Conservation (phyloP, 2,113 vertebrate species). For the Carassius gibelio region DNA sequence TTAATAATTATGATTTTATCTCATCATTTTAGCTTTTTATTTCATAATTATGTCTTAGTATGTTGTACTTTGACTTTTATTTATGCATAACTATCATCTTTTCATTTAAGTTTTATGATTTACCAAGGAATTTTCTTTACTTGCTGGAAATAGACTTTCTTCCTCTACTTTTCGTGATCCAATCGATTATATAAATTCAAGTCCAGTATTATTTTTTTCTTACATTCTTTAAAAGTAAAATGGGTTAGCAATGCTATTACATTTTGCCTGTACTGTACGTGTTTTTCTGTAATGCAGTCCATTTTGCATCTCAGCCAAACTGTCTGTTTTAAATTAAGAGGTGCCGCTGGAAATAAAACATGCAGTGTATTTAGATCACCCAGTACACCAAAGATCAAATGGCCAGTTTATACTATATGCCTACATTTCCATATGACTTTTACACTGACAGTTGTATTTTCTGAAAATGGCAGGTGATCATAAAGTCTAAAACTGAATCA, state of each 20-base stretch:
- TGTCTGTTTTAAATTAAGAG: too few species aligned
- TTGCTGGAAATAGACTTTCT: not conserved
- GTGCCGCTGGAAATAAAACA: not conserved
- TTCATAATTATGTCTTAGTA: not conserved
- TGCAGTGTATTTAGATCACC: not conserved
- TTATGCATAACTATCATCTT: not conserved
- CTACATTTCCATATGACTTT: not conserved
- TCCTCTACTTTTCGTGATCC: not conserved
- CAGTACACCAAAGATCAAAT: constrained; percentile 1
- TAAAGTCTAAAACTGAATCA: not conserved
- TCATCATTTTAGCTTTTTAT: too few species aligned
- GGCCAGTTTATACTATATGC: not conserved
- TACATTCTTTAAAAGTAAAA: not conserved
- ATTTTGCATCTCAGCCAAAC: not conserved
- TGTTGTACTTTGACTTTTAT: not conserved
- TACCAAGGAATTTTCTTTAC: not conserved
- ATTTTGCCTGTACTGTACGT: not conserved
- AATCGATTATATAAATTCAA: not conserved
- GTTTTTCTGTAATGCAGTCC: not conserved
- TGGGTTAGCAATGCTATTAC: not conserved
- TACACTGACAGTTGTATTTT: not conserved
- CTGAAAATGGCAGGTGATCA: not conserved
- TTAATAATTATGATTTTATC: too few species aligned
- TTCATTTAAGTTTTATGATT: not conserved
- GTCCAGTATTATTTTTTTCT: not conserved